A percentile compares a stretch with the other conserved stretches of the same genome.
Conservation (phyloP, 2,797 vertebrate species). For the Ctenochaetus hawaiiensis region DNA sequence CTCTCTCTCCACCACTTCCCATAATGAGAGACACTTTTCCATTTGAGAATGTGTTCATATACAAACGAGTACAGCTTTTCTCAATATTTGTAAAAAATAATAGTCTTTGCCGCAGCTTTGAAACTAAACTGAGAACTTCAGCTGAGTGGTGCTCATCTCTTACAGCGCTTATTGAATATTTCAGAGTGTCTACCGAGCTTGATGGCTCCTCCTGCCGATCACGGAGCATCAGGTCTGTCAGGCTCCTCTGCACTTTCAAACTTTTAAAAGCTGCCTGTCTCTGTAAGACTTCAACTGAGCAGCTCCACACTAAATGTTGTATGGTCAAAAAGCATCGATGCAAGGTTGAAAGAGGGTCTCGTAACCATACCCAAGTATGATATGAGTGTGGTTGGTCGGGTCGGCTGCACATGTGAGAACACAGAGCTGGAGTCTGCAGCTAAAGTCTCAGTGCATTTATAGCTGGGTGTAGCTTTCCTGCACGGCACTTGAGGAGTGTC, state of each 20-base stretch:
- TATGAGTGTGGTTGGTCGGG: background rate
- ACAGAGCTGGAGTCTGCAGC: background rate
- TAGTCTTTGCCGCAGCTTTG: background rate
- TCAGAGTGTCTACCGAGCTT: slow-evolving; percentile 11
- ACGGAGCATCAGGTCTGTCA: slow-evolving; percentile 19
- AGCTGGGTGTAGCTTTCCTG: background rate
- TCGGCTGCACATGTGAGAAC: background rate
- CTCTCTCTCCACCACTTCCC: slow-evolving; percentile 7
- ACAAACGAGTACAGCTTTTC: background rate
- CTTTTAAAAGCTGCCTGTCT: slow-evolving; percentile 27
- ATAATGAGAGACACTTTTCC: slow-evolving; percentile 7
- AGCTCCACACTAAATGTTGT: background rate
- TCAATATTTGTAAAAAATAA: slow-evolving; percentile 2
- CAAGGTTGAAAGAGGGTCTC: background rate
- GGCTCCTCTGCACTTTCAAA: slow-evolving; percentile 32
- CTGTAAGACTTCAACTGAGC: slow-evolving; percentile 15
- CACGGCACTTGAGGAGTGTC: background rate
- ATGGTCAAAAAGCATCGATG: slow-evolving; percentile 3
- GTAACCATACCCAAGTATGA: background rate
- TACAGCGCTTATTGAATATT: slow-evolving; percentile 8
- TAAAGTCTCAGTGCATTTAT: background rate
- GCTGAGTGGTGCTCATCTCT: background rate
- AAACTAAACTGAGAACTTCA: slow-evolving; percentile 6
- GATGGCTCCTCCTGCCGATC: slow-evolving; percentile 12
- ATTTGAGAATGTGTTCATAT: background rate